Conservation (phyloP, 2,888 invertebrate genomes). For the Strigamia transsilvanica region DNA sequence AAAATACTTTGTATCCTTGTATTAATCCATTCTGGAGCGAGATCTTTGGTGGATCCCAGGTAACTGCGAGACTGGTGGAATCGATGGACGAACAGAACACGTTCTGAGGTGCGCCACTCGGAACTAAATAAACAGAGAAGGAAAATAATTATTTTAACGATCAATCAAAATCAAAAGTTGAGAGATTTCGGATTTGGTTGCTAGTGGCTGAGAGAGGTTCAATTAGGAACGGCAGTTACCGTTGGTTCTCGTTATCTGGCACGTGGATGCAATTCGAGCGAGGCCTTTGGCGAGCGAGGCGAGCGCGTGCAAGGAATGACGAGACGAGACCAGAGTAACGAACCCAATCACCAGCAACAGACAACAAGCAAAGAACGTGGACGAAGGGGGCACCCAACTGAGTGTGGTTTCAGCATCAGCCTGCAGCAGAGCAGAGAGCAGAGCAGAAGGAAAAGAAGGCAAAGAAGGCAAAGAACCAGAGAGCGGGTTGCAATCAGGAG, state of each 20-base stretch:
- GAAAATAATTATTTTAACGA: not conserved
- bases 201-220: not conserved
- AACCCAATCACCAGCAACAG: constrained; percentile 39
- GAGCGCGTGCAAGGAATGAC: constrained; percentile 43
- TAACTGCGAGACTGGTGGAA: constrained; percentile 3
- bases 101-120: constrained; percentile 52
- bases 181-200: not conserved
- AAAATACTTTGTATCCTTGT: constrained; percentile 53
- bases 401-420: not conserved
- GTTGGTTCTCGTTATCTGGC: not conserved
- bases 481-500: not conserved
- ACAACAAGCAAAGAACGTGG: not conserved
- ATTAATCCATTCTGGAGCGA: constrained; percentile 51
- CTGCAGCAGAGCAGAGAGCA: no score
- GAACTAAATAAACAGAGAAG: constrained; percentile 25
- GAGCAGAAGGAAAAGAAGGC: not conserved
- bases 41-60: constrained; percentile 51
- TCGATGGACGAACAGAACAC: constrained; percentile 49
- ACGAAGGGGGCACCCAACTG: not conserved
- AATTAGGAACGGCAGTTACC: constrained; percentile 14
- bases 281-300: constrained; percentile 31
- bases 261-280: constrained; percentile 25
- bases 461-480: no score
- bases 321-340: constrained; percentile 29
- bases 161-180: not conserved